Conservation (phyloP, 2,113 vertebrate genomes). For the Cheirogaleus medius region DNA sequence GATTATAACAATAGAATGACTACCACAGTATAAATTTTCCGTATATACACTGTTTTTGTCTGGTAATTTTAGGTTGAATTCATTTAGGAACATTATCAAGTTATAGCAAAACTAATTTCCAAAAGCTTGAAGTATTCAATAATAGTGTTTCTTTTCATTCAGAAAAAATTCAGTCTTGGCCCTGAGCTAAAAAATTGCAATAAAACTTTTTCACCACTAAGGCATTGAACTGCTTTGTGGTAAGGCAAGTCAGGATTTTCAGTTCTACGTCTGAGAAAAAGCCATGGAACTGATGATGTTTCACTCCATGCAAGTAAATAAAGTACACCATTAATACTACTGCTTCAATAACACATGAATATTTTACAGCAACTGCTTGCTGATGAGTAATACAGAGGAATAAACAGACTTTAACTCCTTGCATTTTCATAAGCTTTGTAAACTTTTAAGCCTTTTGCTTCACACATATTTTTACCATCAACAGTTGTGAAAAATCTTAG, state of each 20-base stretch:
- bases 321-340: neutral
- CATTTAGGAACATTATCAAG: neutral
- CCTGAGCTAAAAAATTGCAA: neutral
- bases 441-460: neutral
- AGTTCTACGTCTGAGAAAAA: neutral
- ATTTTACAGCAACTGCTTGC: neutral
- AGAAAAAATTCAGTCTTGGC: neutral
- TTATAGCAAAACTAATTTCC: neutral
- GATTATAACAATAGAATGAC: neutral
- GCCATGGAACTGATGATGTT: neutral
- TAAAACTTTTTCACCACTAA: neutral
- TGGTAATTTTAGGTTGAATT: neutral
- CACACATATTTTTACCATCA: neutral
- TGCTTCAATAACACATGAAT: neutral
- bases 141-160: neutral
- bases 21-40: neutral
- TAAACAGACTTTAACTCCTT: neutral
- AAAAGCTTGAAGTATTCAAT: neutral
- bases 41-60: neutral
- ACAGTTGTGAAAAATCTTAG: neutral
- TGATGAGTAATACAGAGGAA: neutral
- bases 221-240: neutral
- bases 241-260: neutral
- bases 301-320: neutral
- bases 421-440: neutral